Base-by-base conservation (phyloP, 53 echinoderm and acorn worm species). In the Glandiceps talaboti region DNA sequence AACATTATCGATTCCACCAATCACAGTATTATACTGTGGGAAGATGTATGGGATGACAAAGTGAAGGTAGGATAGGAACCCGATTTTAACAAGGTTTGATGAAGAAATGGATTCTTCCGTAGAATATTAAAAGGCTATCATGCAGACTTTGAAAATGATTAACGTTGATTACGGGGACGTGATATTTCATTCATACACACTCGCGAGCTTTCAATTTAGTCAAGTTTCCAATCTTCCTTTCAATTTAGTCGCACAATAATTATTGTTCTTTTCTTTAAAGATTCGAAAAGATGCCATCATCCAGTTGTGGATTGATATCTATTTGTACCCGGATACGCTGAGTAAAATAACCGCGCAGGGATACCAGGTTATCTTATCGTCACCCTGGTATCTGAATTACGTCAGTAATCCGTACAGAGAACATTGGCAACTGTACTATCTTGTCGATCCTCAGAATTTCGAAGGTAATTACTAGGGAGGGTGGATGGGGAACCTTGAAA, bases 301-400 rank as follows among this genome's bases (percentile, higher is more conserved):
- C 0, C 92, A 94, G 31, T 90, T 94, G 28, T 94, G 94, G 94
- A 87, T 83, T 30, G 73, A 45, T 25, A 83, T 84, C 14, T 94
- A 90, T 90, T 78, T 80, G 6, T 45, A 12, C 64, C 64, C 64
- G 32, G 73, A 75, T 27, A 88, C 92, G 73, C 76, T 90, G 73
- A 75, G 80, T 29, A 87, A 86, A 14, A 90, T 92, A 74, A 96
- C 96, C 14, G 80, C 84, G 30, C 82, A 87, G 77, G 92, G 92
- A 1, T 96, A 85, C 79, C 84, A 85, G 45, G 77, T 92, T n/a
- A 82, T 92, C 31, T 85, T 96, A 30, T 96, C 96, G 27, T 90
- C 93, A 12, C 96, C 96, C 0, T 96, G 96, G 96, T 96, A 96
- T 32, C 87, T 96, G 33, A 96, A 96, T 82, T 87, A 91, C 77